phyloP scores from a whole-genome alignment of 2,113 vertebrate species.

The Crypturellus undulatus region DNA sequence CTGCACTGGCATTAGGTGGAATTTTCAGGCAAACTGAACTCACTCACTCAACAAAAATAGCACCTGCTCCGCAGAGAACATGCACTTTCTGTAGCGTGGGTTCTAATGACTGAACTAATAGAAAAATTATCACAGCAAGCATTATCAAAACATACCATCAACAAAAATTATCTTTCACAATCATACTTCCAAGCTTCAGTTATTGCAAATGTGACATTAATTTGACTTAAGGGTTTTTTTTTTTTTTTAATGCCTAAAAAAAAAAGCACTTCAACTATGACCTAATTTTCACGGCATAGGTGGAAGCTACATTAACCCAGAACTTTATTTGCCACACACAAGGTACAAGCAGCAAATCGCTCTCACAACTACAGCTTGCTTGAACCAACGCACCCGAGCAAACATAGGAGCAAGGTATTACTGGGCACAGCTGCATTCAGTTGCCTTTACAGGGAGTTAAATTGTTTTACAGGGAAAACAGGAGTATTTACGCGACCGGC shows the following conservation, averaged over 20 bases:
- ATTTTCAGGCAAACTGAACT: background rate
- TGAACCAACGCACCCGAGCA: fast-evolving
- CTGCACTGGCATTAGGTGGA: background rate
- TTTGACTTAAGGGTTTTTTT: background rate
- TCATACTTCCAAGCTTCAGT: background rate
- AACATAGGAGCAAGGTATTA: background rate
- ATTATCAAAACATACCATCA: background rate
- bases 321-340: background rate
- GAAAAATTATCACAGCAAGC: background rate
- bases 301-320: background rate
- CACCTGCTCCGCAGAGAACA: background rate
- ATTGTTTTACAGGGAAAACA: fast-evolving
- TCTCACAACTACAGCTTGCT: fast-evolving
- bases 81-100: background rate
- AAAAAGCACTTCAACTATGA: fast-evolving
- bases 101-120: background rate
- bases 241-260: too few species aligned
- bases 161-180: fast-evolving
- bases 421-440: fast-evolving
- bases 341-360: fast-evolving
- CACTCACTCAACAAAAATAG: background rate
- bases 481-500: background rate
- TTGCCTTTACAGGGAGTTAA: background rate
- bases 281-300: background rate
- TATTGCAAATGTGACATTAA: background rate